Percentiles rank a stretch among this genome's conserved stretches.
Conservation (phyloP, 1,140 invertebrate genomes). For the Drosophila varians region DNA sequence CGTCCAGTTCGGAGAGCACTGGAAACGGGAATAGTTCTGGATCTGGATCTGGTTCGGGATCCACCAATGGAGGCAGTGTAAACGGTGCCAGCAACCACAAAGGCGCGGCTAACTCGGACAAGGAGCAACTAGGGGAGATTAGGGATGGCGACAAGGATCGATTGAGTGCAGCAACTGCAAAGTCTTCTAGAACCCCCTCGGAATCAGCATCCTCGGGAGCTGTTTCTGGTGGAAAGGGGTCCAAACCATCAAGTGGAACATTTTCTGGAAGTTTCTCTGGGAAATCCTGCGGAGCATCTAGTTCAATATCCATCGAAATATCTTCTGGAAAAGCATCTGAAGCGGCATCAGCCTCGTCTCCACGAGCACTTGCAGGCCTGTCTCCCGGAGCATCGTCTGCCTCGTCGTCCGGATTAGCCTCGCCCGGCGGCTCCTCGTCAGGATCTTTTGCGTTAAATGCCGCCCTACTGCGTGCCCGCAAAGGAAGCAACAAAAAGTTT, state of each 20-base stretch:
- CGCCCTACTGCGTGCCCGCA: constrained; percentile 63
- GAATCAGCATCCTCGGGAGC: not conserved
- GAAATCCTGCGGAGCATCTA: not conserved
- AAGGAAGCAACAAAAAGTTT: constrained; percentile 76
- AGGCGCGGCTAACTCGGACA: constrained; percentile 22
- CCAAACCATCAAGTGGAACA: constrained; percentile 9
- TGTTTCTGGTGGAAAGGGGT: not conserved
- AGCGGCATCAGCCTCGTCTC: constrained; percentile 5
- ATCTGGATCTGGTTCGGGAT: constrained; percentile 34
- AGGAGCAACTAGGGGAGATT: constrained; percentile 21
- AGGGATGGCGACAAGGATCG: constrained; percentile 56
- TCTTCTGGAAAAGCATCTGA: not conserved
- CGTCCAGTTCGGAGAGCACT: constrained; percentile 4
- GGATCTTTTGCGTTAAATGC: constrained; percentile 44
- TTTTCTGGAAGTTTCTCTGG: not conserved
- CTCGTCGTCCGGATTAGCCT: constrained; percentile 18
- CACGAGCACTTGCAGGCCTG: constrained; percentile 1
- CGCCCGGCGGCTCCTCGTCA: constrained; percentile 16
- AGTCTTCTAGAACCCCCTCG: not conserved
- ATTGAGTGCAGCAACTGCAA: not conserved
- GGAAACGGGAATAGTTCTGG: constrained; percentile 26
- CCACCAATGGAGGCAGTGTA: constrained; percentile 66
- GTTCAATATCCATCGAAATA: not conserved
- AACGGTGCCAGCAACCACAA: constrained; percentile 64
- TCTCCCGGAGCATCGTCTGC: constrained; percentile 6